phyloP scores from a whole-genome alignment of 1,140 invertebrate species.

The Cotesia typhae region DNA sequence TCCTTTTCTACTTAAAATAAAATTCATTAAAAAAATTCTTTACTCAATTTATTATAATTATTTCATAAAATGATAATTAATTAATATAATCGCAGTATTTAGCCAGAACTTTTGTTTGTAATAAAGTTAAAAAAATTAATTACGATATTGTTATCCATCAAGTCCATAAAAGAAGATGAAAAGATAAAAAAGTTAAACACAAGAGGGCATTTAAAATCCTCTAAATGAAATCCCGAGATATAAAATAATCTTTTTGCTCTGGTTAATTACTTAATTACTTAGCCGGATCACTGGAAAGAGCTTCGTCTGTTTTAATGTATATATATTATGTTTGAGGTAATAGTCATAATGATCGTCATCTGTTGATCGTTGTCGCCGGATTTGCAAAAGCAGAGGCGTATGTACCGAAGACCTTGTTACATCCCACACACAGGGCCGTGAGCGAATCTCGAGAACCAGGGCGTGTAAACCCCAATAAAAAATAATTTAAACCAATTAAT shows the following conservation, averaged over 20 bases:
- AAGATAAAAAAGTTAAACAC: no score
- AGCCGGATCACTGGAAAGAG: conserved; percentile 21
- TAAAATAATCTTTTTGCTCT: conserved; percentile 4
- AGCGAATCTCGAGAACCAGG: conserved; percentile 21
- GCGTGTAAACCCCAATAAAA: not conserved
- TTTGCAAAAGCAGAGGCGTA: conserved; percentile 55
- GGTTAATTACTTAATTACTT: conserved; percentile 27
- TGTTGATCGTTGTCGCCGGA: not conserved
- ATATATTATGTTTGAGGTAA: not conserved
- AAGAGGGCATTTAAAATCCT: not conserved
- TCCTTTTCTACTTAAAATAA: no score
- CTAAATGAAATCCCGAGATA: not conserved
- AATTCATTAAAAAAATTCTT: no score
- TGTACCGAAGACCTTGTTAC: conserved; percentile 54
- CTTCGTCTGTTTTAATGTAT: no score
- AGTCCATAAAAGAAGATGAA: not conserved
- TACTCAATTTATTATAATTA: no score
- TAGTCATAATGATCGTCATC: conserved; percentile 24
- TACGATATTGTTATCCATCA: no score
- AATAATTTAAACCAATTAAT: conserved; percentile 11
- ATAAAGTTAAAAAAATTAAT: no score
- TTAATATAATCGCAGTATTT: no score
- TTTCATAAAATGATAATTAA: no score
- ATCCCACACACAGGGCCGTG: conserved; percentile 59
- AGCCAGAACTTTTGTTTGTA: no score